phyloP scores from a whole-genome alignment of 2,888 invertebrate genomes.

The Patella caerulea region DNA sequence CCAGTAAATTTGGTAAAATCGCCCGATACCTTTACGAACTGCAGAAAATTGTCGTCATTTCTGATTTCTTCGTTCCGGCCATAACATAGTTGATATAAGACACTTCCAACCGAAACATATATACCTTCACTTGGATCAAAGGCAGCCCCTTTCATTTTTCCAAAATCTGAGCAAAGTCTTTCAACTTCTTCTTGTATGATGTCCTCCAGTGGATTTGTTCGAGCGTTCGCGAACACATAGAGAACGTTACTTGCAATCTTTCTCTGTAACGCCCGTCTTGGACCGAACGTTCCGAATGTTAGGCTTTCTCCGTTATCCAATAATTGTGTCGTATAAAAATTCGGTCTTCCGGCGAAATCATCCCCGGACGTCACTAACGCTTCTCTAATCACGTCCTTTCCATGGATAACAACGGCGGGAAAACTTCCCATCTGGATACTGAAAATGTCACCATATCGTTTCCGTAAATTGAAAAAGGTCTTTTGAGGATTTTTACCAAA shows the following conservation, averaged over 20 bases:
- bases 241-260: constrained; percentile 31
- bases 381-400: constrained; percentile 29
- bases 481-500: constrained; percentile 31
- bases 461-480: constrained; percentile 26
- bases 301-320: constrained; percentile 20
- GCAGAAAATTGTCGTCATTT: constrained; percentile 19
- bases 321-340: constrained; percentile 27
- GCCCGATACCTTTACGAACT: background rate
- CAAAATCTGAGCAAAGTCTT: background rate
- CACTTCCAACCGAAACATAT: constrained; percentile 19
- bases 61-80: constrained; percentile 22
- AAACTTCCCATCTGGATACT: constrained; percentile 37
- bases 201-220: constrained; percentile 19
- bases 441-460: constrained; percentile 37
- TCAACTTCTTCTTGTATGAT: constrained; percentile 24
- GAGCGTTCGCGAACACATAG: constrained; percentile 20
- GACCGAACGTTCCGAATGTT: constrained; percentile 22
- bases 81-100: constrained; percentile 32
- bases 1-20: constrained; percentile 24
- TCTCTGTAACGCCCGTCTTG: constrained; percentile 26
- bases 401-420: constrained; percentile 40
- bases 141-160: constrained; percentile 3
- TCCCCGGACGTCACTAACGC: constrained; percentile 26
- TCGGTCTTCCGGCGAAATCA: constrained; percentile 33
- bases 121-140: constrained; percentile 17